Evolutionary conservation across 2,113 vertebrate species (phyloP), one percentile per base, ranked within the genome.

Genomic region (Eublepharis macularius): DNA sequence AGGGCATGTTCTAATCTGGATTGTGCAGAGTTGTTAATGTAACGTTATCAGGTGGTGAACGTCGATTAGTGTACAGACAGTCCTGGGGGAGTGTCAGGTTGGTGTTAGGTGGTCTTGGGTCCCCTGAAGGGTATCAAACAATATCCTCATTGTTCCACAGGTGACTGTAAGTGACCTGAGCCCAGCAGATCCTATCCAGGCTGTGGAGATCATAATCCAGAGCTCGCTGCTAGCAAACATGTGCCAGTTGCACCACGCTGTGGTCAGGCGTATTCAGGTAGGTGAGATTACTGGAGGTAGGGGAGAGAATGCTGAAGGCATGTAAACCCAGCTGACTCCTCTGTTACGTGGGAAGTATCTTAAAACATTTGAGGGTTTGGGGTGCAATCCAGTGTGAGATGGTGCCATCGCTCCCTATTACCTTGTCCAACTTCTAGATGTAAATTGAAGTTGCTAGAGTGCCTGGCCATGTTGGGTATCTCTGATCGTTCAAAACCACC

Each of bases 181-280:
- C 70, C 68, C 87, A 0, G 94, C 92, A 0, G 96, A 95, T 17
- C 92, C 96, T 41, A 79, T 97, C 92, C 92, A 93, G 76, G 93
- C 93, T 0, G 87, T 98, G 88, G 98, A 99, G 93, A 93, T 99
- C 86, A 95, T 94, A 73, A 93, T 99, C 82, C 95, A 98, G 89
- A 98, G 98, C 94, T 91, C 95, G 0, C 98, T 97, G 1, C 75
- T 98, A 89, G 95, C 96, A 0, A 93, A 96, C 16, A 88, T 97
- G 93, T 98, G 98, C 92, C 93, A 97, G 85, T 93, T 96, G 36
- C 98, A 98, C 89, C 97, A 98, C 1, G 98, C 98, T 0, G 87
- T 98, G 43, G 60, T 98, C 80, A 47, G 93, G 4, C 97, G 98
- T 32, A 85, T 99, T 41, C 97, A 98, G 98, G 98, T 99, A 93